Evolutionary conservation across 1,140 invertebrate genomes (phyloP).

Genomic region (Drosophila saltans): DNA sequence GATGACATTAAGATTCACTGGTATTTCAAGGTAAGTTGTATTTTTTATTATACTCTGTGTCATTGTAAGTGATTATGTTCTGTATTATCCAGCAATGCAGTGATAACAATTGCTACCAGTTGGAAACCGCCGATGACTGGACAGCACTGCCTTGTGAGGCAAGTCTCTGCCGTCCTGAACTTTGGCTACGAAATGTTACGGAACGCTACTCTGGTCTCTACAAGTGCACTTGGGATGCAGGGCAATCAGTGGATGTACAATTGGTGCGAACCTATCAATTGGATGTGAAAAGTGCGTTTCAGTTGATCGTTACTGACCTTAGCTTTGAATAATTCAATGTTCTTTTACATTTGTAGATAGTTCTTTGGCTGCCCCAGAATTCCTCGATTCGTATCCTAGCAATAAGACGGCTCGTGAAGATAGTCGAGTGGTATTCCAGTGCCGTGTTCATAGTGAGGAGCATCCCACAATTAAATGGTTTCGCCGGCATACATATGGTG

Average conservation of each 20-base stretch:
- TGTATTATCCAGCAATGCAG: constrained; percentile 62
- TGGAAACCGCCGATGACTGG: constrained; percentile 63
- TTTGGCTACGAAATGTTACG: constrained; percentile 71
- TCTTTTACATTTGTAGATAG: constrained; percentile 43
- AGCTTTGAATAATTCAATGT: not conserved
- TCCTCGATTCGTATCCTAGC: constrained; percentile 70
- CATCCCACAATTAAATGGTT: constrained; percentile 81
- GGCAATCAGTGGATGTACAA: constrained; percentile 62
- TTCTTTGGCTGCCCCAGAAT: constrained; percentile 68
- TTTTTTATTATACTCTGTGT: too few species aligned
- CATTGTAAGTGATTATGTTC: too few species aligned
- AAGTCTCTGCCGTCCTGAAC: constrained; percentile 64
- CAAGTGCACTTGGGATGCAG: constrained; percentile 67
- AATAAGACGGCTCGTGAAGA: constrained; percentile 59
- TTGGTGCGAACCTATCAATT: constrained; percentile 75
- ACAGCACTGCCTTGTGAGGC: constrained; percentile 72
- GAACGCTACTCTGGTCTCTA: constrained; percentile 79
- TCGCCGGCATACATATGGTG: constrained; percentile 36
- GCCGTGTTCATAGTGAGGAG: constrained; percentile 74
- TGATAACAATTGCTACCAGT: constrained; percentile 69
- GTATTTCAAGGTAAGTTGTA: constrained; percentile 67
- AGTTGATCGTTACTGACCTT: too few species aligned
- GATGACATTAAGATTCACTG: constrained; percentile 70
- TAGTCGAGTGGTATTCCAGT: constrained; percentile 72
- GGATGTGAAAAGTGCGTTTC: constrained; percentile 70